phyloP scores from a whole-genome alignment of 2,113 vertebrate species.

The Recurvirostra avosetta region DNA sequence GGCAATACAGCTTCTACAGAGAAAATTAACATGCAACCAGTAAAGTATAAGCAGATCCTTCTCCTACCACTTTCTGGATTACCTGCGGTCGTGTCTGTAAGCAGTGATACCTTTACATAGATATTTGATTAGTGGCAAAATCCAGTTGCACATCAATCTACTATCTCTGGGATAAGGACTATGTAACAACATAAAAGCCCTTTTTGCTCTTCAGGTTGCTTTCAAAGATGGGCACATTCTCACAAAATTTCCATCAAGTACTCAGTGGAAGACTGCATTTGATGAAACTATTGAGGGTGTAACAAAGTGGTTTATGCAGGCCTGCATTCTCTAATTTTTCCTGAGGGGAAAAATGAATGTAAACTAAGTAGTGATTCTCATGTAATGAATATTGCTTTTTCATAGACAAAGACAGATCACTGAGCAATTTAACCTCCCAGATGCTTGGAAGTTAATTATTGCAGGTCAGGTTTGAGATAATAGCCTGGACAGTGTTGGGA shows the following conservation, averaged over 20 bases:
- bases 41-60: not conserved
- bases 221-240: not conserved
- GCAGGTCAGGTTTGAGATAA: constrained; percentile 64
- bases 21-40: not conserved
- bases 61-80: not conserved
- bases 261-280: not conserved
- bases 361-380: not conserved
- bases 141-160: not conserved
- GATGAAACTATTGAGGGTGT: not conserved
- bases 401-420: not conserved
- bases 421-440: constrained; percentile 26
- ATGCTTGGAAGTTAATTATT: constrained; percentile 27
- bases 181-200: not conserved
- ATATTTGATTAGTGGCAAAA: not conserved
- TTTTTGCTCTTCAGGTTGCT: not conserved
- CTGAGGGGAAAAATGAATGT: not conserved
- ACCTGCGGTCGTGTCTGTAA: not conserved
- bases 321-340: not conserved
- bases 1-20: not conserved
- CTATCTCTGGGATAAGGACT: not conserved
- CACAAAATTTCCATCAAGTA: not conserved
- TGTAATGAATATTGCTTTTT: not conserved
- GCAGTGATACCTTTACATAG: not conserved
- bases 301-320: not conserved
- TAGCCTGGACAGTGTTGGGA: constrained; percentile 50